Percentiles rank a stretch among this genome's conserved stretches.
These are phyloP conservation scores for Conchocele bisecta DNA, from an alignment of 2,888 invertebrate genomes.

Conservation along the genomic window DNA sequence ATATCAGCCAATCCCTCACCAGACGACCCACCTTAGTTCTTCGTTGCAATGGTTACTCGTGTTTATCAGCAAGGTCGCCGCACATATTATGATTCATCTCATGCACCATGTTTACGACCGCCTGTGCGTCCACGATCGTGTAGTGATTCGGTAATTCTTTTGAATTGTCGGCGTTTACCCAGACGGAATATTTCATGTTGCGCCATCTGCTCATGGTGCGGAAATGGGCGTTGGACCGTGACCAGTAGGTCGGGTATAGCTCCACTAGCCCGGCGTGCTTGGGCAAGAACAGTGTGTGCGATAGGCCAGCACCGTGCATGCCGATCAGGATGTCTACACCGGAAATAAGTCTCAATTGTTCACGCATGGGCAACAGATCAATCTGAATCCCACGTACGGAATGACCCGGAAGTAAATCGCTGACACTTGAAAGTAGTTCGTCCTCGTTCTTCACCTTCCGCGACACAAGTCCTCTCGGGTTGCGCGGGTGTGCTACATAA, in stretches of 20 bases:
- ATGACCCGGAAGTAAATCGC: conserved; percentile 58
- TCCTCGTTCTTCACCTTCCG: conserved; percentile 81
- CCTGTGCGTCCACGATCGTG: conserved; percentile 35
- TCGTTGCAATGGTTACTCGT: too few species aligned
- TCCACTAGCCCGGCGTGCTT: conserved; percentile 77
- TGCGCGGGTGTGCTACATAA: conserved; percentile 81
- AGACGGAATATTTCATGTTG: conserved; percentile 23
- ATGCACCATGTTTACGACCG: conserved; percentile 23
- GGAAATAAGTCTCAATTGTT: conserved; percentile 74
- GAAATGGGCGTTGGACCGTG: conserved; percentile 72
- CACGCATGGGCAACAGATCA: conserved; percentile 71
- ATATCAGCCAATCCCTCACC: too few species aligned
- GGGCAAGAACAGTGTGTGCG: conserved; percentile 79
- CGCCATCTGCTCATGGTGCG: conserved; percentile 62
- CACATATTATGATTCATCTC: conserved; percentile 40
- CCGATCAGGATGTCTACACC: conserved; percentile 79
- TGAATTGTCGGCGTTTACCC: conserved; percentile 31
- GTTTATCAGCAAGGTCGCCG: conserved; percentile 1
- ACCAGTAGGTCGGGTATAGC: conserved; percentile 74
- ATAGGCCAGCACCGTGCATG: conserved; percentile 82
- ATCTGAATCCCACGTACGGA: conserved; percentile 72
- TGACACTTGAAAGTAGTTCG: conserved; percentile 68
- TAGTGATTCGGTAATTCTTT: conserved; percentile 29
- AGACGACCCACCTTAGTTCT: too few species aligned
- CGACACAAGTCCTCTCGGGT: conserved; percentile 75